A percentile compares a stretch with the other conserved stretches of the same genome.
Conservation (phyloP, 2,113 vertebrate genomes). For the Piaya cayana region DNA sequence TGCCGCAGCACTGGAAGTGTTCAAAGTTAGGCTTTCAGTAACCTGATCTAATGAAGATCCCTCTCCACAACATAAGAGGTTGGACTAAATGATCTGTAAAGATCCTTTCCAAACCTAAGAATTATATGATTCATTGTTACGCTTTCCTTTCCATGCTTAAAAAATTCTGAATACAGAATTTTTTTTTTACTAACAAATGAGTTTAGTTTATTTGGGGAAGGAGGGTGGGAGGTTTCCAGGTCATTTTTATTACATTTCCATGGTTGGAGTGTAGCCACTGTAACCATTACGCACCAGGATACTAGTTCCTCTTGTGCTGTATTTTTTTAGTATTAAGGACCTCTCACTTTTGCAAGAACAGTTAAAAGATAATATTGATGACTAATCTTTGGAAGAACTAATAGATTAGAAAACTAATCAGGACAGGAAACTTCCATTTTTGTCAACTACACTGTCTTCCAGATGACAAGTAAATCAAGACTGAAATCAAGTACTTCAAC, state of each 20-base stretch:
- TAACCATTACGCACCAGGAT: neutral
- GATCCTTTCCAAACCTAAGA: neutral
- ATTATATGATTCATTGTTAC: neutral
- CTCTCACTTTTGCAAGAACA: neutral
- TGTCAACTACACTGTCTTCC: neutral
- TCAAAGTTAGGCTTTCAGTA: neutral
- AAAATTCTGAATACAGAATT: neutral
- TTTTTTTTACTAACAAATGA: neutral
- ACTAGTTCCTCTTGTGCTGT: neutral
- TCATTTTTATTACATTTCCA: neutral
- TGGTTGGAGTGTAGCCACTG: neutral
- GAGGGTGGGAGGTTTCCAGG: neutral
- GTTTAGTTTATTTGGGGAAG: neutral
- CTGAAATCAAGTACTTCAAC: neutral
- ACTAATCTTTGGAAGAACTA: neutral
- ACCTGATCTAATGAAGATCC: neutral
- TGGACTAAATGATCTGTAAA: neutral
- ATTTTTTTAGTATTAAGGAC: neutral
- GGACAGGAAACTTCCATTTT: neutral
- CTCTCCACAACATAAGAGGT: rapidly evolving
- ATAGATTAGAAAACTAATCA: neutral
- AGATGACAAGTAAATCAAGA: neutral
- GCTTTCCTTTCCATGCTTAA: neutral
- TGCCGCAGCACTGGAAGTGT: neutral
- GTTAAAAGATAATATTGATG: neutral